Percentiles rank a stretch among this genome's conserved stretches.
These are phyloP conservation scores for Lasioglossum oenotherae DNA, from an alignment of 2,888 invertebrate species.

Conservation along the genomic window DNA sequence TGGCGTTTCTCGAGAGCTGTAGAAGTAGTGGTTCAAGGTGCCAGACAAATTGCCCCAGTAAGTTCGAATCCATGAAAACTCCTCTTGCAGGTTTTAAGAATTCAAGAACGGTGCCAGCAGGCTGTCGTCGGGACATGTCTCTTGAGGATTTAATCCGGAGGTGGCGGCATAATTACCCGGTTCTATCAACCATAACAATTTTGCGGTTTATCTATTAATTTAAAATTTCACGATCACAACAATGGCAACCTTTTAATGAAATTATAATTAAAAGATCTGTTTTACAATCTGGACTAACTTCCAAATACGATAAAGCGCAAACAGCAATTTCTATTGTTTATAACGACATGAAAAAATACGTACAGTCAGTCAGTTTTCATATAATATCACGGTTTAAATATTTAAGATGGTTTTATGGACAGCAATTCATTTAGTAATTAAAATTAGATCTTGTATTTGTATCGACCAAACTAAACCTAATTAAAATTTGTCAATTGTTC, in stretches of 20 bases:
- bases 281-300: no score
- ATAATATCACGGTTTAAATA: no score
- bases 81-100: slow-evolving; percentile 68
- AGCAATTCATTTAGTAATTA: no score
- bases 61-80: slow-evolving; percentile 59
- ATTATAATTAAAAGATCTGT: no score
- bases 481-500: background rate
- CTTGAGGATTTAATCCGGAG: slow-evolving; percentile 38
- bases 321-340: no score
- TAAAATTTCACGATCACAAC: background rate
- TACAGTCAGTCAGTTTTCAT: no score
- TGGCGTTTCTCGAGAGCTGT: slow-evolving; percentile 72
- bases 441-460: no score
- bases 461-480: no score
- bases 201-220: background rate
- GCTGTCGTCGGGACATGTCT: slow-evolving; percentile 46
- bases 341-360: no score
- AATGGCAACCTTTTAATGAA: no score
- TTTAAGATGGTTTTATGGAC: no score
- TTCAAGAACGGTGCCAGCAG: slow-evolving; percentile 64
- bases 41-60: slow-evolving; percentile 74
- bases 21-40: slow-evolving; percentile 69
- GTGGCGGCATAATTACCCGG: slow-evolving; percentile 6
- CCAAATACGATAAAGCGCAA: no score
- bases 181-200: slow-evolving; percentile 11